These are phyloP conservation scores for Platichthys stellatus DNA, from an alignment of 2,113 vertebrate genomes.

Conservation along the genomic window DNA sequence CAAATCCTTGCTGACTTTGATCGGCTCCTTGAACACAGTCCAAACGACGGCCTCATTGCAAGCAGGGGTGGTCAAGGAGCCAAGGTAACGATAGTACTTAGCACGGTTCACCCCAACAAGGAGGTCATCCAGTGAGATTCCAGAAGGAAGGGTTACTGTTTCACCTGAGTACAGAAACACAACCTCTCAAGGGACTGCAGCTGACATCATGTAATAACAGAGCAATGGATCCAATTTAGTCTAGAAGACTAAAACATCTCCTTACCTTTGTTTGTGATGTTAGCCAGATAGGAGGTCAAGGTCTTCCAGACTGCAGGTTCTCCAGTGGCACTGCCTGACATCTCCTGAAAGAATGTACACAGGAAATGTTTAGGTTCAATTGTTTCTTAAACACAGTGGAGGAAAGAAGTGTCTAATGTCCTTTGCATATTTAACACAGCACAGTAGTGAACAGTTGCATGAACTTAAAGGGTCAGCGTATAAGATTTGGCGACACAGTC, in stretches of 20 bases:
- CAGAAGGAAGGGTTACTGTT: accelerated
- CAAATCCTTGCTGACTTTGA: conserved; percentile 75
- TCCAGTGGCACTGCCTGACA: conserved; percentile 12
- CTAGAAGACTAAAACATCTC: background rate
- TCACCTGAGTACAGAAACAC: conserved; percentile 39
- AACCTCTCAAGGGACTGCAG: background rate
- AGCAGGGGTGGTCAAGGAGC: conserved; percentile 78
- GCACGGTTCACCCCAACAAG: conserved; percentile 52
- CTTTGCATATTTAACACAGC: too few relatives aligned
- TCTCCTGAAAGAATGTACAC: conserved; percentile 16
- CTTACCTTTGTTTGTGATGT: conserved; percentile 57
- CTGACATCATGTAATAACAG: background rate
- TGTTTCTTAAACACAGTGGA: too few relatives aligned
- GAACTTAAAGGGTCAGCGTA: too few relatives aligned
- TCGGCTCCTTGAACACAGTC: conserved; percentile 79
- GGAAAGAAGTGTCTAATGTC: too few relatives aligned
- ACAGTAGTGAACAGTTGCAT: too few relatives aligned
- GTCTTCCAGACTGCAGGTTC: conserved; percentile 67
- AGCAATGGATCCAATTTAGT: background rate
- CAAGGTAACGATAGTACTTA: conserved; percentile 78
- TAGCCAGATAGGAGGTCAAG: conserved; percentile 57
- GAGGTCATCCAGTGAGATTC: conserved; percentile 65
- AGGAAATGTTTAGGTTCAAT: too few relatives aligned
- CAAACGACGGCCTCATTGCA: conserved; percentile 81
- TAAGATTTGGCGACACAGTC: too few relatives aligned